Evolutionary conservation across 2,797 vertebrate species (phyloP), one percentile per base, ranked within the genome.

Genomic region (Simalia tracyae): DNA sequence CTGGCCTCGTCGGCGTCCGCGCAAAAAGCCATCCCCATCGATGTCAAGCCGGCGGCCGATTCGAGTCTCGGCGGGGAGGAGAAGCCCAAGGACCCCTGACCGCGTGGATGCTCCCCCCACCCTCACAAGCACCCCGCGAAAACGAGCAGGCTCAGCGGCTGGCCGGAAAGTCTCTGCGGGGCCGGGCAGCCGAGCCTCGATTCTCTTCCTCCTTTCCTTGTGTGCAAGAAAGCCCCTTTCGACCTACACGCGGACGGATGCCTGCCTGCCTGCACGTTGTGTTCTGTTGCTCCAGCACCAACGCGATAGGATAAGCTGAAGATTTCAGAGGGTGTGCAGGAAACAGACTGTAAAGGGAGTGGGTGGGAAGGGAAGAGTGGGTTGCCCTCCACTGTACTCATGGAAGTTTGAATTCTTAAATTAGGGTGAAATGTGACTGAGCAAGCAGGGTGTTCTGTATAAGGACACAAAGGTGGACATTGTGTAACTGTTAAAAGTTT

Each of bases 11-110:
- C 68, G 0, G 6, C 24, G 3, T 0, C 72, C 15, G 4, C 31
- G 2, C 87, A 19, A 19, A 86, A 87, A 10, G 1, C 92, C 28
- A 90, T 92, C 66, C 89, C 92, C 64, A 90, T 92, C 3, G 88
- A 92, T 6, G 42, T 92, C 7, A 76, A 90, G n/a, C 42, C 84
- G 0, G 57, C 36, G 0, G 28, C 10, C 7, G 63, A 54, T 2
- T 5, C 86, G 57, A 22, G 0, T 7, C 84, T 36, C 8, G 57
- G 19, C 9, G 57, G 42, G 5, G 84, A 86, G 28, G 63, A 76
- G 22, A 90, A 90, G 28, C 88, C 84, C 0, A 90, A 56, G 24
- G 88, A 92, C 0, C 0, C 46, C 22, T 92, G 88, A 92, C 1
- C n/a, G 2, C 3, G 0, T 5, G 22, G 31, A 6, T 9, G 10